Evolutionary conservation across 2,888 invertebrate genomes (phyloP).

Genomic region (Boloria selene): DNA sequence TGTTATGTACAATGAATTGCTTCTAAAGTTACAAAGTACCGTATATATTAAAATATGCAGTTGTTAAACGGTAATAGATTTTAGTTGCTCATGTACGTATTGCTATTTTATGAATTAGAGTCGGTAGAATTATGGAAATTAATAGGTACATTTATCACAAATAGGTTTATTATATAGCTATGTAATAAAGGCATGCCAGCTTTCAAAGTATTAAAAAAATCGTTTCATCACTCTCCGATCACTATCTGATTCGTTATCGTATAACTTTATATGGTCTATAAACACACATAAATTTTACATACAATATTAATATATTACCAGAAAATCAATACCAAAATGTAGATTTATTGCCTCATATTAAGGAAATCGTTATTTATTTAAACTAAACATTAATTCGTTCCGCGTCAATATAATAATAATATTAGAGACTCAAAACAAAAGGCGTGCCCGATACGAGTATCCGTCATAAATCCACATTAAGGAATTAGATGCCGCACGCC

Average conservation of each 20-base stretch:
- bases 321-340: conserved; percentile 6
- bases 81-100: too few relatives aligned
- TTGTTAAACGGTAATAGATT: neutral
- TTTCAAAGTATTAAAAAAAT: too few relatives aligned
- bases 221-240: neutral
- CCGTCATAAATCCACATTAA: conserved; percentile 71
- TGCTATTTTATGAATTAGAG: too few relatives aligned
- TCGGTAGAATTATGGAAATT: too few relatives aligned
- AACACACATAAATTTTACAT: conserved; percentile 8
- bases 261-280: neutral
- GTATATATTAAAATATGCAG: neutral
- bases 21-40: conserved; percentile 16
- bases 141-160: too few relatives aligned
- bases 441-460: conserved; percentile 63
- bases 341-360: conserved; percentile 10
- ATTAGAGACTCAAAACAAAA: conserved; percentile 52
- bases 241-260: neutral
- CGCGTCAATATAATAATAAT: conserved; percentile 32
- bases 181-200: too few relatives aligned
- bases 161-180: too few relatives aligned
- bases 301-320: neutral
- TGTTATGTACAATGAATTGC: conserved; percentile 18
- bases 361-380: conserved; percentile 7
- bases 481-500: conserved; percentile 71
- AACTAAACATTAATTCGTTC: conserved; percentile 17